These are phyloP conservation scores for Pachyseris speciosa DNA, from an alignment of 64 coral and sea anemone species.

Conservation along the genomic window DNA sequence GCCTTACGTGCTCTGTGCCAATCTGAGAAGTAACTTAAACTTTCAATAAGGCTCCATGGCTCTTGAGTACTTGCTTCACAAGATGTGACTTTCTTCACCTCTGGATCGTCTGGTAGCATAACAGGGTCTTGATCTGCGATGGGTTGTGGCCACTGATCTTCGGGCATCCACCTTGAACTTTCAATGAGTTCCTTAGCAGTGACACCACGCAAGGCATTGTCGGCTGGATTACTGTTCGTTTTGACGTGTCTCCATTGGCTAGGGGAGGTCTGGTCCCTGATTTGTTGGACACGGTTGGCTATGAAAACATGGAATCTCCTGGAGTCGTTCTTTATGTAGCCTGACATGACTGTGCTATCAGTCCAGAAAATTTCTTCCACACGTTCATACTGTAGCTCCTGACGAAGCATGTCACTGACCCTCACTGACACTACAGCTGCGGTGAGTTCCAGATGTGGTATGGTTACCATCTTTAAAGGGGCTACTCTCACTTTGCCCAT, in stretches of 20 bases:
- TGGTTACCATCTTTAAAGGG: conserved; percentile 9
- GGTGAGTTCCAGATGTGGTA: neutral
- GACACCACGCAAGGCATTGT: neutral
- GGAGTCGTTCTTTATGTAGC: conserved; percentile 1
- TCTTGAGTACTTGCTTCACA: neutral
- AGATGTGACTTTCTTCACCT: conserved; percentile 2
- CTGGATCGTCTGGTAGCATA: neutral
- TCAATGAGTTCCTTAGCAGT: conserved; percentile 1
- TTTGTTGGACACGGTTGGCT: conserved; percentile 1
- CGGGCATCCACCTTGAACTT: conserved; percentile 19
- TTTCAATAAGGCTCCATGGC: conserved; percentile 5
- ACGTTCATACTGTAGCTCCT: conserved; percentile 1
- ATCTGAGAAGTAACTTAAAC: conserved; percentile 1
- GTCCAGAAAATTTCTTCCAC: neutral
- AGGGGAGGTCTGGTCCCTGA: conserved; percentile 1
- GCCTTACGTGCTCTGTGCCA: neutral
- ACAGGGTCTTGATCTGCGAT: conserved; percentile 7
- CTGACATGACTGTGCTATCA: neutral
- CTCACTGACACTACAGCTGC: neutral
- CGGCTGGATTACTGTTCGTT: neutral
- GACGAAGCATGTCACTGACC: neutral
- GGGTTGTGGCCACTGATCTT: conserved; percentile 11
- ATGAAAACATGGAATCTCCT: conserved; percentile 1
- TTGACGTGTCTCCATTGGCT: neutral
- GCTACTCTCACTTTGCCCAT: neutral